These are phyloP conservation scores for Druceiella hillmani DNA, from an alignment of 2,888 invertebrate species.

Conservation along the genomic window DNA sequence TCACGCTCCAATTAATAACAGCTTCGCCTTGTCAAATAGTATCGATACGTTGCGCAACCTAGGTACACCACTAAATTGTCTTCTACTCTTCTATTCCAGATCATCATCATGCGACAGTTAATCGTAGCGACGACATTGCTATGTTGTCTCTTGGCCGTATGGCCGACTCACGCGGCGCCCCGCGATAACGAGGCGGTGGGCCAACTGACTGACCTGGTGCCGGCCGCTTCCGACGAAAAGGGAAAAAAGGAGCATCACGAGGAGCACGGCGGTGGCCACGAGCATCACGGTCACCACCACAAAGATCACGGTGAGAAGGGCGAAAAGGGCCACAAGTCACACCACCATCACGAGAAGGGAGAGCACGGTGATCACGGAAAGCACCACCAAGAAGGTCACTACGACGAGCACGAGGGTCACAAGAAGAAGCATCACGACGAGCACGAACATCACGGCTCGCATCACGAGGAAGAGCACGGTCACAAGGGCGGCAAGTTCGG, in stretches of 20 bases:
- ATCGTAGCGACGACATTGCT: no score
- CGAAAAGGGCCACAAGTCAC: conserved; percentile 71
- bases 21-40: no score
- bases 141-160: no score
- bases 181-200: no score
- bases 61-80: no score
- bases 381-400: conserved; percentile 71
- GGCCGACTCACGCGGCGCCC: no score
- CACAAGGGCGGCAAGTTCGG: conserved; percentile 77
- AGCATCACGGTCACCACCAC: conserved; percentile 63
- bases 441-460: conserved; percentile 68
- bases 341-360: conserved; percentile 73
- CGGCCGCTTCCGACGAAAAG: conserved; percentile 49
- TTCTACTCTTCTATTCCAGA: no score
- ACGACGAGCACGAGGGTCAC: conserved; percentile 72
- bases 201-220: conserved; percentile 34
- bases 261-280: conserved; percentile 64
- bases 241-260: conserved; percentile 47
- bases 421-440: conserved; percentile 78
- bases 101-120: no score
- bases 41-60: no score
- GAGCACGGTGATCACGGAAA: conserved; percentile 74
- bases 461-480: conserved; percentile 71
- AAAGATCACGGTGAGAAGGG: conserved; percentile 70
- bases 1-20: no score